A percentile compares a stretch with the other conserved stretches of the same genome.
Evolutionary conservation across 2,888 invertebrate species (phyloP).

Genomic region (Eupithecia centaureata): DNA sequence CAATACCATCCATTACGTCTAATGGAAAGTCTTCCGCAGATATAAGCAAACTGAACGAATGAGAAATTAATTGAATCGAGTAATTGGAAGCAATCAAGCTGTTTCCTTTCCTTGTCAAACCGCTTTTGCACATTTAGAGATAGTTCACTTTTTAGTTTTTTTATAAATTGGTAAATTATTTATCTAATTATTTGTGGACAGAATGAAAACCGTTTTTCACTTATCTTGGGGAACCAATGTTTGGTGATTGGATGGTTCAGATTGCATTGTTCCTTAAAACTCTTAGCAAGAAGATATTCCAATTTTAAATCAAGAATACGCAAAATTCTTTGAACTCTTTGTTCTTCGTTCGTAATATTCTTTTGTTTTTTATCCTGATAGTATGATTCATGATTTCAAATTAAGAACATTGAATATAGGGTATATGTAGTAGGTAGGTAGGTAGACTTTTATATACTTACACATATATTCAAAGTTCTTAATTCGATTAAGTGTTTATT

Average conservation of each 20-base stretch:
- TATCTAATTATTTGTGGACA: too few relatives aligned
- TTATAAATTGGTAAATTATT: too few relatives aligned
- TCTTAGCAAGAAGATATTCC: not conserved
- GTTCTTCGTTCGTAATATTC: too few relatives aligned
- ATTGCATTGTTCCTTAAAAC: not conserved
- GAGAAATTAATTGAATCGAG: slow-evolving; percentile 48
- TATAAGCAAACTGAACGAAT: slow-evolving; percentile 18
- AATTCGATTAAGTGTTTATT: too few relatives aligned
- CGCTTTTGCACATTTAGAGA: not conserved
- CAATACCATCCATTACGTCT: slow-evolving; percentile 23
- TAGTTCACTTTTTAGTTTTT: not conserved
- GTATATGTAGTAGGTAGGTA: too few relatives aligned
- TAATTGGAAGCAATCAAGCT: slow-evolving; percentile 45
- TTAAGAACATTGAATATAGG: too few relatives aligned
- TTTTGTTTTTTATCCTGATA: not conserved
- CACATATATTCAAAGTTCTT: too few relatives aligned
- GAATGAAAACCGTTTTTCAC: too few relatives aligned
- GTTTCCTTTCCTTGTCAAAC: not conserved
- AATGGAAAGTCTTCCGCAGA: slow-evolving; percentile 28
- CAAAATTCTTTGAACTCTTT: not conserved
- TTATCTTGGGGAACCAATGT: not conserved
- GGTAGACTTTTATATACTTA: too few relatives aligned
- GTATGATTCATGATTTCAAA: too few relatives aligned
- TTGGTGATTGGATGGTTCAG: slow-evolving; percentile 9
- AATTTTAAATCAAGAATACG: not conserved